phyloP scores from a whole-genome alignment of 2,888 invertebrate species.

The Seira musarum region DNA sequence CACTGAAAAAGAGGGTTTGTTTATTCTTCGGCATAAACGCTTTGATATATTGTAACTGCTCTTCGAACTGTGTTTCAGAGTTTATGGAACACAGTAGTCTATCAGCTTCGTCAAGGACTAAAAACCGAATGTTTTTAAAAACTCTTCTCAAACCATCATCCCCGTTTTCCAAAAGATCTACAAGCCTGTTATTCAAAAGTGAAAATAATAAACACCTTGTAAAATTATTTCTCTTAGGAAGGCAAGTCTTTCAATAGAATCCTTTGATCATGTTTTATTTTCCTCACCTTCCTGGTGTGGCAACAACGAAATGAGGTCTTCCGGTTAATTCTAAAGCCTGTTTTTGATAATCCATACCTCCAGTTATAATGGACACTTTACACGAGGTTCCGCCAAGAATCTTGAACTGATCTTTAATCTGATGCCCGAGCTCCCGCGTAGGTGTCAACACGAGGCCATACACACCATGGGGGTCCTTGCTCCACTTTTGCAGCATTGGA shows the following conservation, averaged over 20 bases:
- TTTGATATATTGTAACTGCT: conserved; percentile 80
- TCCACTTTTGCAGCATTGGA: conserved; percentile 91
- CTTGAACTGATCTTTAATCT: conserved; percentile 96
- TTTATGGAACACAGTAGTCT: conserved; percentile 75
- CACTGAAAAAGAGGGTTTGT: conserved; percentile 94
- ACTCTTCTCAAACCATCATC: conserved; percentile 78
- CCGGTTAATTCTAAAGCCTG: conserved; percentile 88
- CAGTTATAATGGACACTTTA: conserved; percentile 90
- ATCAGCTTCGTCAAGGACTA: conserved; percentile 98
- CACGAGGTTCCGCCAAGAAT: conserved; percentile 91
- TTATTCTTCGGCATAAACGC: conserved; percentile 85
- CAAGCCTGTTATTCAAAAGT: conserved; percentile 76
- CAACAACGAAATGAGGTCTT: conserved; percentile 94
- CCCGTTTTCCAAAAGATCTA: conserved; percentile 93
- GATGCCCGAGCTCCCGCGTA: conserved; percentile 78
- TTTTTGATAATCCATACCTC: conserved; percentile 92
- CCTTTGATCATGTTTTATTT: too few species aligned
- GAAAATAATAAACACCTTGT: not conserved
- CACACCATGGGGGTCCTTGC: conserved; percentile 96
- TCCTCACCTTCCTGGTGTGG: conserved; percentile 86
- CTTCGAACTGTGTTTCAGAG: conserved; percentile 84
- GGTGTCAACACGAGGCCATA: conserved; percentile 96
- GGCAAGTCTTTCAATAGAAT: too few species aligned
- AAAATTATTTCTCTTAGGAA: not conserved
- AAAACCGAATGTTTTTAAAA: conserved; percentile 84